phyloP scores from a whole-genome alignment of 2,797 vertebrate genomes.

The Acomys russatus region DNA sequence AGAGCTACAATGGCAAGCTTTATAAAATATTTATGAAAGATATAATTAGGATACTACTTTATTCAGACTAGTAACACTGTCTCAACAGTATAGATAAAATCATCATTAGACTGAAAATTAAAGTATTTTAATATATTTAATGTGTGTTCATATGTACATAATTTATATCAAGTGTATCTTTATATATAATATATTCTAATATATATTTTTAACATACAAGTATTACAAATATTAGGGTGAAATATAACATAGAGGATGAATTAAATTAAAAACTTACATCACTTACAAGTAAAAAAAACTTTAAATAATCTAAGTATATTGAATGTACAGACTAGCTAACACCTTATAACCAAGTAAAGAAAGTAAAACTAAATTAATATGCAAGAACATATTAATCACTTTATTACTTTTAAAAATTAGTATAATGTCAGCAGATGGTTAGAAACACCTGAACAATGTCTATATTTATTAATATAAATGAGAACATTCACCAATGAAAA shows the following conservation, averaged over 20 bases:
- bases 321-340: neutral
- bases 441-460: constrained; percentile 10
- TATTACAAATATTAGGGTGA: neutral
- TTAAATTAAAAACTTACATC: neutral
- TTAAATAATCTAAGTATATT: neutral
- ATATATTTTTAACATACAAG: neutral
- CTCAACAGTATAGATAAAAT: neutral
- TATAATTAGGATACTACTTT: neutral
- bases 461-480: neutral
- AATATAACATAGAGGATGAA: neutral
- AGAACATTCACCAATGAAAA: neutral
- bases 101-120: neutral
- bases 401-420: neutral
- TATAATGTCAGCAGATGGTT: neutral
- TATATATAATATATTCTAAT: neutral
- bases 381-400: neutral
- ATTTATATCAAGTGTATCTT: neutral
- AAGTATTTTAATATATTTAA: neutral
- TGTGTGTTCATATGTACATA: neutral
- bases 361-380: neutral
- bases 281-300: neutral
- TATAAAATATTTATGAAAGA: neutral
- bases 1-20: neutral
- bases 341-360: neutral
- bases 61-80: neutral